Evolutionary conservation across 2,888 invertebrate species (phyloP).

Genomic region (Sceliomorpha sp.): DNA sequence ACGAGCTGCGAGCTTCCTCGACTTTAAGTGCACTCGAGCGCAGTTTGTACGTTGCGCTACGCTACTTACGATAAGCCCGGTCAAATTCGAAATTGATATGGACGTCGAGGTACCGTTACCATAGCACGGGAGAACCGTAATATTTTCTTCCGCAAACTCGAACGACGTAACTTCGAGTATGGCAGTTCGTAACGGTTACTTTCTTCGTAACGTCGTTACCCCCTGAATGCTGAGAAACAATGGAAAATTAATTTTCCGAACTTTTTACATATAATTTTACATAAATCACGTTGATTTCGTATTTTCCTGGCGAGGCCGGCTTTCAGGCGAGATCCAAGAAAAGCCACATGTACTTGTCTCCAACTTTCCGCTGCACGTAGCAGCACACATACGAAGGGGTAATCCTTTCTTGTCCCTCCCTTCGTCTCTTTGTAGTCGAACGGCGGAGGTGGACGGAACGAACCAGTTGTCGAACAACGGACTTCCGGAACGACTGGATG

Average conservation of each 20-base stretch:
- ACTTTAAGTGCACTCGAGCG: conserved; percentile 45
- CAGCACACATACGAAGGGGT: conserved; percentile 7
- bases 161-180: background rate
- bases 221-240: conserved; percentile 14
- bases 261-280: conserved; percentile 8
- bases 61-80: conserved; percentile 28
- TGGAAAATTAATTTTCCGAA: conserved; percentile 27
- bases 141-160: background rate
- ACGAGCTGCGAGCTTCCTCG: conserved; percentile 19
- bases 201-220: no score
- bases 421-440: conserved; percentile 6
- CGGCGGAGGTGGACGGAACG: background rate
- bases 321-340: background rate
- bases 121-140: background rate
- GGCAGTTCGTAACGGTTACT: no score
- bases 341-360: conserved; percentile 17
- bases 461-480: conserved; percentile 7
- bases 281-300: background rate
- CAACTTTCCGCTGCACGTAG: conserved; percentile 35
- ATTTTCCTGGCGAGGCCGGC: background rate
- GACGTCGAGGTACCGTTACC: conserved; percentile 1
- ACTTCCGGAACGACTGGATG: conserved; percentile 12
- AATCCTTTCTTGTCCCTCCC: conserved; percentile 24
- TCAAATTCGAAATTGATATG: conserved; percentile 48
- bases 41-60: conserved; percentile 39